Percentiles rank a stretch among this genome's conserved stretches.
phyloP scores from a whole-genome alignment of 2,113 vertebrate genomes.

The Piaya cayana region DNA sequence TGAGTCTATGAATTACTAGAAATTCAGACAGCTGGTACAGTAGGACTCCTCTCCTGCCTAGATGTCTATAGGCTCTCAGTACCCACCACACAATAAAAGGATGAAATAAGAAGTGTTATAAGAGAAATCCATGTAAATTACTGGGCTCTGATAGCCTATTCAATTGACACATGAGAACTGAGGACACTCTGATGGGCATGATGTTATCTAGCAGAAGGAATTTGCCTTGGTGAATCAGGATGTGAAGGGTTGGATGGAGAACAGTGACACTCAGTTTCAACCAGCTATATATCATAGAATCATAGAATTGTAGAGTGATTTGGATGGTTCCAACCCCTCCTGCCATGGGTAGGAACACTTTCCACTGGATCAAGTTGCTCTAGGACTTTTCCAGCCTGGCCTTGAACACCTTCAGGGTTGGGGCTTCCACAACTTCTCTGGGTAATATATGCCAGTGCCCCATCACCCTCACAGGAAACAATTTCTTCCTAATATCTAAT shows the following conservation, averaged over 20 bases:
- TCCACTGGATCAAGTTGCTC: too few species aligned
- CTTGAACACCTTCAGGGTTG: too few species aligned
- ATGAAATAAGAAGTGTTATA: neutral
- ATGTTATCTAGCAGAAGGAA: neutral
- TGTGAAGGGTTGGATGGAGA: neutral
- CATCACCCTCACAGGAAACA: too few species aligned
- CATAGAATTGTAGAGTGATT: too few species aligned
- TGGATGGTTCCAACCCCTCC: too few species aligned
- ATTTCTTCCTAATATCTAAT: too few species aligned
- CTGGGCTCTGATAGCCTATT: neutral
- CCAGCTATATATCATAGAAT: neutral
- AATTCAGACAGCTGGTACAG: neutral
- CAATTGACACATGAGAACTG: neutral
- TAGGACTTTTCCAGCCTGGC: too few species aligned
- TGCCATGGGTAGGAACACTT: too few species aligned
- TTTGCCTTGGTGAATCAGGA: neutral
- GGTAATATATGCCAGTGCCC: too few species aligned
- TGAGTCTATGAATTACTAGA: neutral
- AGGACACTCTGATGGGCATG: neutral
- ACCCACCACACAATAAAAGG: accelerated
- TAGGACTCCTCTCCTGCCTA: neutral
- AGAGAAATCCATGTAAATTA: neutral
- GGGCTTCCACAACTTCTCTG: too few species aligned
- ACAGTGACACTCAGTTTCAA: neutral
- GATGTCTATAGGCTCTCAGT: accelerated